Base-by-base conservation (phyloP, 1,140 invertebrate genomes). In the Drosophila eugracilis region DNA sequence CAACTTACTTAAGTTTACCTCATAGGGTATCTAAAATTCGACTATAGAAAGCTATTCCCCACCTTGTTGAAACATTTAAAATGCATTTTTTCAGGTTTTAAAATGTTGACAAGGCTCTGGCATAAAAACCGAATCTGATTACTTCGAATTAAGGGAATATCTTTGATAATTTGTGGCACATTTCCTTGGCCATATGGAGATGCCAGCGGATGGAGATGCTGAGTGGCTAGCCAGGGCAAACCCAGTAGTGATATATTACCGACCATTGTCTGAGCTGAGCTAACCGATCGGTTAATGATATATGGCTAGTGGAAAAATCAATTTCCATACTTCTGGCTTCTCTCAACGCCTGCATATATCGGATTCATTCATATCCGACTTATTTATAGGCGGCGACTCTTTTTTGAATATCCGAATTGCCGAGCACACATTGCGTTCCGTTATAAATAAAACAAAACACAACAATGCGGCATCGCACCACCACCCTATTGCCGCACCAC, bases 391-490 rank as follows among this genome's bases (percentile, higher is more conserved):
- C 48, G 39, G 54, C 70, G 48, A 73, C 39, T 37, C 55, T 53
- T 60, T 53, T 60, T 49, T 58, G 45, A 54, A 48, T n/a, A n/a
- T n/a, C n/a, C n/a, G n/a, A 50, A 47, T 52, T 41, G 9, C 15
- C 34, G 36, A n/a, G 44, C 57, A 37, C 57, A 62, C 55, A 54
- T 54, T 49, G 55, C 49, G 69, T 15, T 19, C 17, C 28, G 22
- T 63, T 74, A 45, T 74, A 74, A 74, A 74, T 74, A 73, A 72
- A 73, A 47, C 26, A 53, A 62, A 72, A 45, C 50, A 74, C 14
- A 74, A 57, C 49, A 74, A 60, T 57, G 59, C 36, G 28, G 36
- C 54, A 42, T 21, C 65, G 21, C 41, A 44, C 41, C 22, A 26
- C 21, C 41, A 17, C 5, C 21, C 42, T 7, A 9, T 9, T 3